Evolutionary conservation across 2,113 vertebrate genomes (phyloP).

Genomic region (Erythrolamprus reginae): DNA sequence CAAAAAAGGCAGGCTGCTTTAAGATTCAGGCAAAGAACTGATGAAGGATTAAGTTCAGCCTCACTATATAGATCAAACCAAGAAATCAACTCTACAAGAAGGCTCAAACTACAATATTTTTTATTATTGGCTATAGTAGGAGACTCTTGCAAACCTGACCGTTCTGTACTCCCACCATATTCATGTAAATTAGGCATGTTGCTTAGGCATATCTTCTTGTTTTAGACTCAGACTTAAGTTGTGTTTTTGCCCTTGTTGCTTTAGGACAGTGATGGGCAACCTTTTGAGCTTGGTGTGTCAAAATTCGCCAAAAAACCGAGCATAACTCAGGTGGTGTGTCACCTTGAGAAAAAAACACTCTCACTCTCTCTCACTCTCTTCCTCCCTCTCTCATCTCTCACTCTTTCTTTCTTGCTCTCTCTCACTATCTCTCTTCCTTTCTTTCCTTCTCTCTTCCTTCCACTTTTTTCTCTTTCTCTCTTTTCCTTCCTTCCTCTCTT

Average conservation of each 20-base stretch:
- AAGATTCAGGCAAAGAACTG: background rate
- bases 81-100: background rate
- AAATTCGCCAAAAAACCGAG: too few relatives aligned
- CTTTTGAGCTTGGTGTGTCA: too few relatives aligned
- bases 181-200: background rate
- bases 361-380: too few relatives aligned
- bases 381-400: too few relatives aligned
- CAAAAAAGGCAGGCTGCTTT: background rate
- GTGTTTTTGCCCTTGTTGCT: background rate
- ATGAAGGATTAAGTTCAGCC: background rate
- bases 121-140: background rate
- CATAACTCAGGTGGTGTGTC: too few relatives aligned
- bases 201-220: background rate
- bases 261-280: too few relatives aligned
- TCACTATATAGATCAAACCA: background rate
- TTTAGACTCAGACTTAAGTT: background rate
- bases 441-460: too few relatives aligned
- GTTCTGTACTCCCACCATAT: background rate
- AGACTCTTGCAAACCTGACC: background rate
- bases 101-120: background rate
- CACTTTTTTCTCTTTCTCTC: too few relatives aligned
- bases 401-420: too few relatives aligned
- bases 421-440: too few relatives aligned
- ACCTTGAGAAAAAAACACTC: too few relatives aligned
- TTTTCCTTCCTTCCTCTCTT: too few relatives aligned